Conservation (phyloP, 2,888 invertebrate genomes). For the Achlya flavicornis region DNA sequence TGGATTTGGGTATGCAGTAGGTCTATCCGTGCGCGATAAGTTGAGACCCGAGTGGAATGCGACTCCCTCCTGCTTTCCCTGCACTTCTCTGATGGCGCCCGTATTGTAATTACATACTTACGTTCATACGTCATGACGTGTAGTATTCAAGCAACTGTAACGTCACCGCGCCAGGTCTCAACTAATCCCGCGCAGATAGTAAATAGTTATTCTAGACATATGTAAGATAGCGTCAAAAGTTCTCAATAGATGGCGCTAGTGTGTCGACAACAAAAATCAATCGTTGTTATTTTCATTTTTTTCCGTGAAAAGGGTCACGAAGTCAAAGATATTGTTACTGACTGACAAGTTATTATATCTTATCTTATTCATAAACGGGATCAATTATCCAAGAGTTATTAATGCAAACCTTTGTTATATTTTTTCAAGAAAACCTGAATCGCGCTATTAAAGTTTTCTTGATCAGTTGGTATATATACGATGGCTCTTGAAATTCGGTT, state of each 20-base stretch:
- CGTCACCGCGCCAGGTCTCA: no score
- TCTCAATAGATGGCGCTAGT: conserved; percentile 43
- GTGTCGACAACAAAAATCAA: neutral
- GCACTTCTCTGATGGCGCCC: no score
- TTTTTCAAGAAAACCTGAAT: conserved; percentile 27
- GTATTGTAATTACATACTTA: no score
- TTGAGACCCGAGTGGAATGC: no score
- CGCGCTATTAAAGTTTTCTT: conserved; percentile 38
- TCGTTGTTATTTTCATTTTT: neutral
- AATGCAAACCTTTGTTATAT: neutral
- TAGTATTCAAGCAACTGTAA: no score
- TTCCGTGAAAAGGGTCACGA: neutral
- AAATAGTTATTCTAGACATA: no score
- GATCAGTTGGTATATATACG: conserved; percentile 19
- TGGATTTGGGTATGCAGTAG: no score
- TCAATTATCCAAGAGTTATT: neutral
- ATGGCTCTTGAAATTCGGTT: accelerated
- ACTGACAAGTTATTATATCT: neutral
- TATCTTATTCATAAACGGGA: neutral
- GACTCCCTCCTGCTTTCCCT: no score
- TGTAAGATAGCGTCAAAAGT: neutral
- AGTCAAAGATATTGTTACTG: neutral
- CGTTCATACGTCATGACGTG: no score
- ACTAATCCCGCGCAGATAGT: no score
- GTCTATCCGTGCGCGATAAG: no score